Percentiles rank a stretch among this genome's conserved stretches.
Evolutionary conservation across 2,888 invertebrate genomes (phyloP).

Genomic region (Eupithecia tripunctaria): DNA sequence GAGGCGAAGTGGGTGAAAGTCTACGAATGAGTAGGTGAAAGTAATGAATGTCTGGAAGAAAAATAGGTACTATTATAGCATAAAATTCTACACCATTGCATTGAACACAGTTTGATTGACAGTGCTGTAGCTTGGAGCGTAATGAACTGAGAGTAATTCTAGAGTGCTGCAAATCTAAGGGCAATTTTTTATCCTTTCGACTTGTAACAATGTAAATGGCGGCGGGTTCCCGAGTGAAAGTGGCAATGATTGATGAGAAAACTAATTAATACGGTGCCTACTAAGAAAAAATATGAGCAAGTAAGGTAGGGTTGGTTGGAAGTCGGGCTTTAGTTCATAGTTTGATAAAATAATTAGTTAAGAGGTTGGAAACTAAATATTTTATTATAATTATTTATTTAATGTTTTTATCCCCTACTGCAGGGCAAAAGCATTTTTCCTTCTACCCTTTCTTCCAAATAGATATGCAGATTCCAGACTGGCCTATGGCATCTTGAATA

Average conservation of each 20-base stretch:
- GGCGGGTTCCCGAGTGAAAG: slow-evolving; percentile 65
- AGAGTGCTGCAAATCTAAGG: slow-evolving; percentile 23
- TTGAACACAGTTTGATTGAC: slow-evolving; percentile 11
- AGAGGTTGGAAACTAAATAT: background rate
- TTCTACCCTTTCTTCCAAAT: no score
- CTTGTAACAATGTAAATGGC: slow-evolving; percentile 72
- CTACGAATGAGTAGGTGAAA: background rate
- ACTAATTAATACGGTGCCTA: slow-evolving; percentile 76
- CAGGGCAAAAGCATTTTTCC: no score
- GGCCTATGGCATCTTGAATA: no score
- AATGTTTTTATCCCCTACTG: no score
- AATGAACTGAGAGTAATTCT: slow-evolving; percentile 4
- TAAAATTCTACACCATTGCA: background rate
- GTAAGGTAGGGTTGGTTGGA: slow-evolving; percentile 47
- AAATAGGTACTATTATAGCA: background rate
- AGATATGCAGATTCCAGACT: no score
- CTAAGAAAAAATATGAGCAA: slow-evolving; percentile 66
- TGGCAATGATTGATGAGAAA: slow-evolving; percentile 75
- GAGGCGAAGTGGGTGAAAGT: background rate
- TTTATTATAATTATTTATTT: no score
- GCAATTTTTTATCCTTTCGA: slow-evolving; percentile 52
- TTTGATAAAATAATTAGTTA: background rate
- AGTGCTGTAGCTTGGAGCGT: background rate
- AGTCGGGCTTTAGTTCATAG: background rate
- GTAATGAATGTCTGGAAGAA: background rate